Evolutionary conservation across 2,888 invertebrate genomes (phyloP).

Genomic region (Hypsopygia costalis): DNA sequence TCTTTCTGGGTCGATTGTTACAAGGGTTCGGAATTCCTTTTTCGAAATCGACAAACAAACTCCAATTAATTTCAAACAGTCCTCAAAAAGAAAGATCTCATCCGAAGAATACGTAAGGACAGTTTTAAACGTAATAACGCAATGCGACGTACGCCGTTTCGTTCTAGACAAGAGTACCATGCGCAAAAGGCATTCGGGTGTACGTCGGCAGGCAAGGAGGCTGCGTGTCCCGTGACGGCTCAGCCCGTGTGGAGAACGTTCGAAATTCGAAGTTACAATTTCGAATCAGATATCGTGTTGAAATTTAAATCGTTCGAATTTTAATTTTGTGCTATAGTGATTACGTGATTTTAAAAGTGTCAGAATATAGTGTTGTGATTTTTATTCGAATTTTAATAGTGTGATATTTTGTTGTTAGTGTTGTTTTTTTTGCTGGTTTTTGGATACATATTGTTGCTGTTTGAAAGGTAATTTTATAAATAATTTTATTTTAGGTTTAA

Average conservation of each 20-base stretch:
- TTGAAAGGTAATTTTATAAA: slow-evolving; percentile 1
- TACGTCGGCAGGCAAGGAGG: slow-evolving; percentile 22
- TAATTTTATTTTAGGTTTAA: too few species aligned
- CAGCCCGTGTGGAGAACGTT: not conserved
- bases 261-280: not conserved
- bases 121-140: slow-evolving; percentile 62
- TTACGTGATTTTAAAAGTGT: not conserved
- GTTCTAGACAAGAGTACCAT: slow-evolving; percentile 47
- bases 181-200: slow-evolving; percentile 71
- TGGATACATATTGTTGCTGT: not conserved
- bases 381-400: not conserved
- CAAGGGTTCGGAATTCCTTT: not conserved
- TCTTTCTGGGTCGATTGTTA: not conserved
- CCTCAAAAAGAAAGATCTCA: slow-evolving; percentile 3
- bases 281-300: not conserved
- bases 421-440: not conserved
- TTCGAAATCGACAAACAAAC: not conserved
- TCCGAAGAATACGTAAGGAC: slow-evolving; percentile 30
- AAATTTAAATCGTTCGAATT: slow-evolving; percentile 1
- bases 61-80: not conserved
- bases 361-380: not conserved
- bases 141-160: slow-evolving; percentile 74
- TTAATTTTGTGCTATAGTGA: slow-evolving; percentile 1
- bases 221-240: slow-evolving; percentile 16
- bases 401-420: not conserved